Percentiles rank a stretch among this genome's conserved stretches.
These are phyloP conservation scores for Pseudorhiza aurosa DNA, from an alignment of 30 jellyfish, hydroid and myxozoan species.

Conservation along the genomic window DNA sequence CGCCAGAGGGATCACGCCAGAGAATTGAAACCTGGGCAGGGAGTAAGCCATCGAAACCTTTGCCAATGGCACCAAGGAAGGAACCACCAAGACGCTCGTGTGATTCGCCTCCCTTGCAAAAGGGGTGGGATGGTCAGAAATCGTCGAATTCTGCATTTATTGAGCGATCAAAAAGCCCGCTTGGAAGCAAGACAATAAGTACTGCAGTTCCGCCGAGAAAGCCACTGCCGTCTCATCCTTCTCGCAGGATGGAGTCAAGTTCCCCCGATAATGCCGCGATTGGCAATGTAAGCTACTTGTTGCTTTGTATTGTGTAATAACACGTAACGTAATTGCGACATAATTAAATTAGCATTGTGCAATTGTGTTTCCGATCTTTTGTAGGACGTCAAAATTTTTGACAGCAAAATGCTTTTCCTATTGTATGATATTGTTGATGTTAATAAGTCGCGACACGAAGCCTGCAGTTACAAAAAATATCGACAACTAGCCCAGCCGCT, in stretches of 20 bases:
- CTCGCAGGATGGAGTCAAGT: too few species aligned
- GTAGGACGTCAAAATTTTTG: too few species aligned
- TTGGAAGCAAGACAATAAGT: neutral
- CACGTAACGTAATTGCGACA: neutral
- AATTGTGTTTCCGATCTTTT: too few species aligned
- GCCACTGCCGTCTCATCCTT: slow-evolving; percentile 43
- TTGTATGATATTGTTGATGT: too few species aligned
- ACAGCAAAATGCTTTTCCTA: too few species aligned
- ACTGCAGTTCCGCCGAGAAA: neutral
- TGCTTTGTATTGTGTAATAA: neutral
- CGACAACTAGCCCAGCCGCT: too few species aligned
- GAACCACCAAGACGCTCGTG: slow-evolving; percentile 49
- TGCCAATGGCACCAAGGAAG: slow-evolving; percentile 41
- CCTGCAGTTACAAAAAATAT: too few species aligned
- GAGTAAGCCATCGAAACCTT: slow-evolving; percentile 44
- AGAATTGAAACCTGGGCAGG: slow-evolving; percentile 64
- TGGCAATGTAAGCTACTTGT: neutral
- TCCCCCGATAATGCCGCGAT: neutral
- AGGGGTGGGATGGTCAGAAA: slow-evolving; percentile 58
- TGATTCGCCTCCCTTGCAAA: slow-evolving; percentile 13
- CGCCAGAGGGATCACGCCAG: slow-evolving; percentile 5
- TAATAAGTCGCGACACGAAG: too few species aligned
- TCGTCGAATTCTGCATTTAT: slow-evolving; percentile 52
- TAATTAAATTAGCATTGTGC: neutral
- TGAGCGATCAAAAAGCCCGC: slow-evolving; percentile 2